A percentile compares a stretch with the other conserved stretches of the same genome.
Conservation (phyloP, 2,113 vertebrate genomes). For the Oncorhynchus clarkii region DNA sequence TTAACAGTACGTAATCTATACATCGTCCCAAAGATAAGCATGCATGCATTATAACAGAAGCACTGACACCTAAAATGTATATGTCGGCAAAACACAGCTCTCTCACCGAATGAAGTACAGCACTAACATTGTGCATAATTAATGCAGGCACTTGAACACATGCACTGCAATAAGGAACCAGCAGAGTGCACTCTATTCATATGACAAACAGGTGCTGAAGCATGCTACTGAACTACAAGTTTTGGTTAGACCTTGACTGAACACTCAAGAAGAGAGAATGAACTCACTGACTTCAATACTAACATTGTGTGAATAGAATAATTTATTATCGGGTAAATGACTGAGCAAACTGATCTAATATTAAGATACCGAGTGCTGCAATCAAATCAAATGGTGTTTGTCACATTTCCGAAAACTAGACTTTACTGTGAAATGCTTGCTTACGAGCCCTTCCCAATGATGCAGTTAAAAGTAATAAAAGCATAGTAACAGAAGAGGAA, state of each 20-base stretch:
- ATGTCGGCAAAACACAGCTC: background rate
- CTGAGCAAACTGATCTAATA: no score
- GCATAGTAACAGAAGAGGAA: no score
- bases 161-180: slow-evolving; percentile 22
- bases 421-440: no score
- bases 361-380: no score
- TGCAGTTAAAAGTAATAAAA: no score
- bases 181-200: slow-evolving; percentile 61
- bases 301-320: background rate
- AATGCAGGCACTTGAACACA: background rate
- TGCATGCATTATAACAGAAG: background rate
- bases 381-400: no score
- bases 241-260: slow-evolving; percentile 9
- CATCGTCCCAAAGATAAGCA: background rate
- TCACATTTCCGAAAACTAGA: no score
- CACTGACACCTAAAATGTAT: background rate
- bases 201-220: slow-evolving; percentile 24
- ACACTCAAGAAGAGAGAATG: background rate
- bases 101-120: background rate
- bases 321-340: background rate
- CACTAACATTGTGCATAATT: background rate
- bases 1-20: background rate
- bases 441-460: no score
- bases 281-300: slow-evolving; percentile 37
- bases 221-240: slow-evolving; percentile 38